Conservation (phyloP, 2,113 vertebrate species). For the Hyaena hyaena region DNA sequence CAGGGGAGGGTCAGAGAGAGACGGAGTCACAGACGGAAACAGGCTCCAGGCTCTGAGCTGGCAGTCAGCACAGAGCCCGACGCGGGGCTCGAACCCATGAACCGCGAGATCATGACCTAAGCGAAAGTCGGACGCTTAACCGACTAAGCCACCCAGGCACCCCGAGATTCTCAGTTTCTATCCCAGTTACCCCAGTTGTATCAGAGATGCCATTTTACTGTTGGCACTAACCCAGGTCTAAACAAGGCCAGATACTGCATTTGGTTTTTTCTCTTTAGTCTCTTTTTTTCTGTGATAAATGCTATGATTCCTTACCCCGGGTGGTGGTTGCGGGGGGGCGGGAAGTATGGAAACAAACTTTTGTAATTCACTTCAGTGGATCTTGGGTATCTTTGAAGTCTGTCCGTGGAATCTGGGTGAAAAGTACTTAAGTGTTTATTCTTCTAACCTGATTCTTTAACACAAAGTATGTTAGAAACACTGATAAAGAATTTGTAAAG, state of each 20-base stretch:
- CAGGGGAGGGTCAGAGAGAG: too few species aligned
- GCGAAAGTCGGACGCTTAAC: too few species aligned
- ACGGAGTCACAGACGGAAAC: too few species aligned
- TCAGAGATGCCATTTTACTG: not conserved
- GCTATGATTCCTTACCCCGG: not conserved
- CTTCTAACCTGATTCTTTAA: not conserved
- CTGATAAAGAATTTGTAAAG: not conserved
- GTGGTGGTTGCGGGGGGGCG: too few species aligned
- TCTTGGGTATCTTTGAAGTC: not conserved
- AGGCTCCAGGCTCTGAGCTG: too few species aligned
- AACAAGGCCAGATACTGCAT: not conserved
- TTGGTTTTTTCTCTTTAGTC: not conserved
- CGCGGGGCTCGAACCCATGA: too few species aligned
- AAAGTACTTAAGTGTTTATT: not conserved
- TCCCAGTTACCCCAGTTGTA: not conserved
- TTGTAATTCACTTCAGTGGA: not conserved
- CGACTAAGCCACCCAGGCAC: too few species aligned
- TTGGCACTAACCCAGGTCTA: not conserved
- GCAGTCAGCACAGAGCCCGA: too few species aligned
- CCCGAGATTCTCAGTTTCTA: not conserved
- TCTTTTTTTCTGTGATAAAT: slow-evolving; percentile 10
- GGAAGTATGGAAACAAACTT: not conserved
- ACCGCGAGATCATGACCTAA: too few species aligned
- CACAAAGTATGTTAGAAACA: not conserved
- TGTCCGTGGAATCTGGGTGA: not conserved